Percentiles rank a stretch among this genome's conserved stretches.
Conservation (phyloP, 2,113 vertebrate genomes). For the Rhinichthys klamathensis region DNA sequence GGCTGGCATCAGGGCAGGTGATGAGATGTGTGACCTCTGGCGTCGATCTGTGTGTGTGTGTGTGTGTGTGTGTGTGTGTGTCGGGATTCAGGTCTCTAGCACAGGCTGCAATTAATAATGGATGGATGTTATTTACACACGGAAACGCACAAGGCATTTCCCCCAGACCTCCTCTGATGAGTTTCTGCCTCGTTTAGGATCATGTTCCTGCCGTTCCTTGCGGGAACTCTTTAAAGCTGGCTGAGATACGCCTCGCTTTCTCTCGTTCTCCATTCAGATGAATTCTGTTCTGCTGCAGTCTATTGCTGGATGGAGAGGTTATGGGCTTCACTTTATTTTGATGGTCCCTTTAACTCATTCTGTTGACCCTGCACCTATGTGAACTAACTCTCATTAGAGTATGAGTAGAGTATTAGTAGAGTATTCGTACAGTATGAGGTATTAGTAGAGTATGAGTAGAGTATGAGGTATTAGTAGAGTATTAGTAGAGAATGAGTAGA, state of each 20-base stretch:
- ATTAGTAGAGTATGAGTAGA: too few relatives aligned
- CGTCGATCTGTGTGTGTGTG: not conserved
- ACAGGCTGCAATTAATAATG: slow-evolving; percentile 51
- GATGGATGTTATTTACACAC: slow-evolving; percentile 47
- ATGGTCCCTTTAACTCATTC: too few relatives aligned
- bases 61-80: not conserved
- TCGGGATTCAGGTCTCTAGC: slow-evolving; percentile 22
- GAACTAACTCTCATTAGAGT: too few relatives aligned
- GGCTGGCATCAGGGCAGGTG: not conserved
- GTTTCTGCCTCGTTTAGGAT: slow-evolving; percentile 52
- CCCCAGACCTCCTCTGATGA: slow-evolving; percentile 27
- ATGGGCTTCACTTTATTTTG: too few relatives aligned
- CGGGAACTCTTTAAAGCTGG: slow-evolving; percentile 46
- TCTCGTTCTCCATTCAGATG: not conserved
- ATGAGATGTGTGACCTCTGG: slow-evolving; percentile 30
- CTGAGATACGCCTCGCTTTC: not conserved
- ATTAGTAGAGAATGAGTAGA: too few relatives aligned
- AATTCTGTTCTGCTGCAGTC: not conserved
- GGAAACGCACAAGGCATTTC: slow-evolving; percentile 44
- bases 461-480: too few relatives aligned
- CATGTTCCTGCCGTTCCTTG: slow-evolving; percentile 49
- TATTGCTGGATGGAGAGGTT: slow-evolving; percentile 5
- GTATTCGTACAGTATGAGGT: too few relatives aligned
- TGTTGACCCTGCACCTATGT: too few relatives aligned
- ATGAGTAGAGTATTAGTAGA: too few relatives aligned